Percentiles rank a stretch among this genome's conserved stretches.
Evolutionary conservation across 2,113 vertebrate genomes (phyloP).

Genomic region (pig (Sus scrofa)): DNA sequence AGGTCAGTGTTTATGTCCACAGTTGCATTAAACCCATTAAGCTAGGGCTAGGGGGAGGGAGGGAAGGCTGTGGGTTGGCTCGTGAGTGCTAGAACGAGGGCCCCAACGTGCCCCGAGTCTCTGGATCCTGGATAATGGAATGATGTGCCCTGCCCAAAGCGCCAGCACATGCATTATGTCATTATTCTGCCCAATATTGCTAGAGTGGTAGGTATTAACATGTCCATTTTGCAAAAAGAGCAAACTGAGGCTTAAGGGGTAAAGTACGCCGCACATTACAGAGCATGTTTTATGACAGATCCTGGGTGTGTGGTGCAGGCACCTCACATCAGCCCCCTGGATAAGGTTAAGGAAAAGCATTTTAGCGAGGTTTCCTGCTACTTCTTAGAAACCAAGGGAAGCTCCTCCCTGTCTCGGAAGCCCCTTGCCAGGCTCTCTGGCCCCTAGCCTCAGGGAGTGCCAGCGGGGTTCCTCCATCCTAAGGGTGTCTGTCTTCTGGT

Average conservation of each 20-base stretch:
- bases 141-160: constrained; percentile 31
- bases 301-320: background rate
- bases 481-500: background rate
- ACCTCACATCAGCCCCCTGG: background rate
- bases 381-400: background rate
- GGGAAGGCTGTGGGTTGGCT: constrained; percentile 10
- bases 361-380: background rate
- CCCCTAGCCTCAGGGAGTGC: background rate
- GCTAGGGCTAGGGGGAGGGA: background rate
- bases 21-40: constrained; percentile 79
- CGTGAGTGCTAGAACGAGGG: constrained; percentile 30
- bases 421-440: background rate
- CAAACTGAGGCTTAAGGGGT: constrained; percentile 71
- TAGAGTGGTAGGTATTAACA: background rate
- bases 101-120: constrained; percentile 55
- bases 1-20: constrained; percentile 55
- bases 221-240: constrained; percentile 1
- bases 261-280: background rate
- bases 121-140: constrained; percentile 63
- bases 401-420: too few species aligned
- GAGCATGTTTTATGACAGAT: background rate
- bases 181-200: constrained; percentile 57
- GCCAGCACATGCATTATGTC: constrained; percentile 58
- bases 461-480: background rate
- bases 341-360: background rate